phyloP scores from a whole-genome alignment of 2,113 vertebrate species.

The Dasypus novemcinctus region DNA sequence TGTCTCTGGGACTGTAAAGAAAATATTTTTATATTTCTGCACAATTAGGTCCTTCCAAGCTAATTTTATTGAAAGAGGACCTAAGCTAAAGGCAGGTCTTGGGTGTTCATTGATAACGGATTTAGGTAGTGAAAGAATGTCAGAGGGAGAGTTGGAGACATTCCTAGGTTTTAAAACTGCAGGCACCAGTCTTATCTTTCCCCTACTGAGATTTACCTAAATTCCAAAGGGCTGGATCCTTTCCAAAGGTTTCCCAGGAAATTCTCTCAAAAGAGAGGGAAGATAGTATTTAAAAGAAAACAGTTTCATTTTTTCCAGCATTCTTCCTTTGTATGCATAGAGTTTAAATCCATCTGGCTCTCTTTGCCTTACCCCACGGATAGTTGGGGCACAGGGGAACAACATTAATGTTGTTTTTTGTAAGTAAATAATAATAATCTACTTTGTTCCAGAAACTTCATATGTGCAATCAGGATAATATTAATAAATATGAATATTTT shows the following conservation, averaged over 20 bases:
- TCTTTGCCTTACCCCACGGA: not conserved
- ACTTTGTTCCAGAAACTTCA: not conserved
- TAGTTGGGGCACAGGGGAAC: not conserved
- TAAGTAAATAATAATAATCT: not conserved
- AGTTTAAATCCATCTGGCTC: not conserved
- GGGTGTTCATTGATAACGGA: not conserved
- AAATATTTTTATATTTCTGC: not conserved
- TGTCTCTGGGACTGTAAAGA: not conserved
- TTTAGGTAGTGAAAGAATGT: not conserved
- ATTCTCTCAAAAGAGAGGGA: not conserved
- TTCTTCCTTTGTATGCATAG: not conserved
- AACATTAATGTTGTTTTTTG: not conserved
- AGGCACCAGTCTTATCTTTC: not conserved
- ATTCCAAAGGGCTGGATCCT: not conserved
- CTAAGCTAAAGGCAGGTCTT: not conserved
- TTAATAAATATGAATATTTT: not conserved
- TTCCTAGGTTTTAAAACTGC: not conserved
- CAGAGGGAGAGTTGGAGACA: not conserved
- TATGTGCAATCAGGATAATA: not conserved
- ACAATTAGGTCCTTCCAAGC: not conserved
- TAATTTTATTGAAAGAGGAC: not conserved
- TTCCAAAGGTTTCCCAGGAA: not conserved
- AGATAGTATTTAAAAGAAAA: not conserved
- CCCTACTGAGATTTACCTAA: not conserved
- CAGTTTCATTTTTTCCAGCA: not conserved